Percentiles rank a stretch among this genome's conserved stretches.
These are phyloP conservation scores for Eristalis tenax DNA, from an alignment of 2,888 invertebrate genomes.

Conservation along the genomic window DNA sequence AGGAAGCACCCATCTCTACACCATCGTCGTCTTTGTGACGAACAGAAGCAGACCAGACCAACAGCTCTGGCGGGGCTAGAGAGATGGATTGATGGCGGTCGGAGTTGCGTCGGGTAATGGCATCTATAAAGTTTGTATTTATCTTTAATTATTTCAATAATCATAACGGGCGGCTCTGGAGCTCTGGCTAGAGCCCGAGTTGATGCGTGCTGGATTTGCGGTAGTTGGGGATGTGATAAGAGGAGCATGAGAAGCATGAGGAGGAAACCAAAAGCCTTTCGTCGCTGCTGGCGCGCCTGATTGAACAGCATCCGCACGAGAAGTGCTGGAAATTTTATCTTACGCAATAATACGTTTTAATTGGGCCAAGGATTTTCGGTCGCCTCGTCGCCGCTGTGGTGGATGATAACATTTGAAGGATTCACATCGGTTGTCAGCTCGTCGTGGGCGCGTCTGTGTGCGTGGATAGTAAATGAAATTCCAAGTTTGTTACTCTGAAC, in stretches of 20 bases:
- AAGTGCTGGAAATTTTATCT: conserved; percentile 54
- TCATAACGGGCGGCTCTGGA: conserved; percentile 59
- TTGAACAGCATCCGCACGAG: conserved; percentile 11
- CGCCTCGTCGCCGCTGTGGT: conserved; percentile 11
- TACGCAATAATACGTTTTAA: conserved; percentile 66
- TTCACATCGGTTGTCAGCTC: conserved; percentile 15
- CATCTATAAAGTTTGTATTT: conserved; percentile 70
- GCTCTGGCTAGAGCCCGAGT: background rate
- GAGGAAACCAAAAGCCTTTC: conserved; percentile 15
- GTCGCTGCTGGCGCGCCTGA: background rate
- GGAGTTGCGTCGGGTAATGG: conserved; percentile 33
- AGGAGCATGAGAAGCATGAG: background rate
- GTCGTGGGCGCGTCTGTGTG: background rate
- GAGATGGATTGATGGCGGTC: conserved; percentile 63
- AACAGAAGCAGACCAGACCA: conserved; percentile 25
- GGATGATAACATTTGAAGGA: conserved; percentile 57
- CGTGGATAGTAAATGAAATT: background rate
- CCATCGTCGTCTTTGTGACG: conserved; percentile 17
- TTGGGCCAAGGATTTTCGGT: conserved; percentile 64
- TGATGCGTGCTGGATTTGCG: conserved; percentile 16
- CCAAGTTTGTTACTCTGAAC: conserved; percentile 25
- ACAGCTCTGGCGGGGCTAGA: conserved; percentile 12
- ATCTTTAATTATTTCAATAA: conserved; percentile 72
- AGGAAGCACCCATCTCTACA: conserved; percentile 2
- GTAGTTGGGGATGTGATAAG: background rate